A percentile compares a stretch with the other conserved stretches of the same genome.
phyloP scores from a whole-genome alignment of 2,113 vertebrate genomes.

The Oreocharis arfaki region DNA sequence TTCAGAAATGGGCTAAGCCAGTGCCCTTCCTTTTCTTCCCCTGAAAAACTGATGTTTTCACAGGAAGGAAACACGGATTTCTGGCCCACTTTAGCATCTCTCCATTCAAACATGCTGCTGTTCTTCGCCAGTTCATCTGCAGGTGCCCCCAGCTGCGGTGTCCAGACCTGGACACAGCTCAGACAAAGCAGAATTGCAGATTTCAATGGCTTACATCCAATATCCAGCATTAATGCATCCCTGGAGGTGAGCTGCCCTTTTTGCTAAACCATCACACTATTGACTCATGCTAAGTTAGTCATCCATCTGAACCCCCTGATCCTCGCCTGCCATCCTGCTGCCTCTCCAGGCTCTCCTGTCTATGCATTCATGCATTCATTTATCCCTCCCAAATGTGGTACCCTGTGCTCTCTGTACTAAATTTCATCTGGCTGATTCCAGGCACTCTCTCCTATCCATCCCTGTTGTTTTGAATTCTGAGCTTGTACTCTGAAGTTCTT shows the following conservation, averaged over 20 bases:
- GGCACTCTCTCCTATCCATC: not conserved
- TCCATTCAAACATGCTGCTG: not conserved
- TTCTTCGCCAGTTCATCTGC: not conserved
- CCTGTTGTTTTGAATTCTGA: constrained; percentile 21
- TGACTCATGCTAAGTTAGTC: constrained; percentile 59
- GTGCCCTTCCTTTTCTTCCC: not conserved
- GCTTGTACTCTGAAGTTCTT: constrained; percentile 41
- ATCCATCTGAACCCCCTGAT: constrained; percentile 48
- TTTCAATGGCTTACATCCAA: constrained; percentile 30
- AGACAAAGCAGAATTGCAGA: constrained; percentile 5
- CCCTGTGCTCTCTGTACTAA: not conserved
- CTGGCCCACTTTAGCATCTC: not conserved
- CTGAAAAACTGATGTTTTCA: not conserved
- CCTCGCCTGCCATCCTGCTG: not conserved
- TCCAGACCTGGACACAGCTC: not conserved
- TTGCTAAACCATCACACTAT: constrained; percentile 53
- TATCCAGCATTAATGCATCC: constrained; percentile 47
- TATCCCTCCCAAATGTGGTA: constrained; percentile 28
- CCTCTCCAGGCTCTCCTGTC: constrained; percentile 25
- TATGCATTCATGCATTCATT: constrained; percentile 30
- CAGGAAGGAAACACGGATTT: not conserved
- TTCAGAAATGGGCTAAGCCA: not conserved
- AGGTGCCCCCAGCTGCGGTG: not conserved
- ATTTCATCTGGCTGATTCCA: constrained; percentile 33
- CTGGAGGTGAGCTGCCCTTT: constrained; percentile 60